Percentiles rank a stretch among this genome's conserved stretches.
phyloP scores from a whole-genome alignment of 2,888 invertebrate species.

The Andrena bicolor region DNA sequence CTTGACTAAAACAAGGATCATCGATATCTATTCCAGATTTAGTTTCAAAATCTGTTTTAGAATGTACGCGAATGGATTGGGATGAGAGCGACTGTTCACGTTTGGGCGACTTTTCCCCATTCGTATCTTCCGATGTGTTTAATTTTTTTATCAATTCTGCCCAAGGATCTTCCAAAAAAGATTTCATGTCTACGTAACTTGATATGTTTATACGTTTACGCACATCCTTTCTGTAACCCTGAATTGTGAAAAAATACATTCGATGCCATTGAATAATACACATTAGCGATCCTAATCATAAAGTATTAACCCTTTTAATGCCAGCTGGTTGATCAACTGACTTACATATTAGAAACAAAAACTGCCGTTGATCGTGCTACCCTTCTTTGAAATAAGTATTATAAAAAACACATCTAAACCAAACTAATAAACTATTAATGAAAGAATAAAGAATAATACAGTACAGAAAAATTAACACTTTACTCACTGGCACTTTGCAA shows the following conservation, averaged over 20 bases:
- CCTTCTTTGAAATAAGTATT: no score
- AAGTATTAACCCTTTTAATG: not conserved
- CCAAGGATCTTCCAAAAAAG: slow-evolving; percentile 80
- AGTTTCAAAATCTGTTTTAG: slow-evolving; percentile 8
- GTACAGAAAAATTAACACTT: no score
- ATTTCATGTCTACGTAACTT: slow-evolving; percentile 73
- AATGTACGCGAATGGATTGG: slow-evolving; percentile 3
- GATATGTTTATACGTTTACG: slow-evolving; percentile 70
- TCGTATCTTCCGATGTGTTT: slow-evolving; percentile 22
- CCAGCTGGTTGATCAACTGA: no score
- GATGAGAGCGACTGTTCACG: slow-evolving; percentile 7
- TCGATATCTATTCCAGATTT: slow-evolving; percentile 5
- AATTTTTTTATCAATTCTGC: slow-evolving; percentile 70
- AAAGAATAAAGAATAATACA: no score
- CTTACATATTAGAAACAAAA: no score
- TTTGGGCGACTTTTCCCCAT: not conserved
- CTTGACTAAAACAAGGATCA: slow-evolving; percentile 44
- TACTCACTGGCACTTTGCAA: no score
- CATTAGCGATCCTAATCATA: not conserved
- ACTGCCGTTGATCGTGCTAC: no score
- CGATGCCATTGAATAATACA: not conserved
- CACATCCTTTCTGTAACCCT: slow-evolving; percentile 67
- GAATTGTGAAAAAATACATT: slow-evolving; percentile 44
- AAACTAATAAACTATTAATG: no score
- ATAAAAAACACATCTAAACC: no score